phyloP scores from a whole-genome alignment of 1,140 invertebrate species.

The Oncopeltus fasciatus region DNA sequence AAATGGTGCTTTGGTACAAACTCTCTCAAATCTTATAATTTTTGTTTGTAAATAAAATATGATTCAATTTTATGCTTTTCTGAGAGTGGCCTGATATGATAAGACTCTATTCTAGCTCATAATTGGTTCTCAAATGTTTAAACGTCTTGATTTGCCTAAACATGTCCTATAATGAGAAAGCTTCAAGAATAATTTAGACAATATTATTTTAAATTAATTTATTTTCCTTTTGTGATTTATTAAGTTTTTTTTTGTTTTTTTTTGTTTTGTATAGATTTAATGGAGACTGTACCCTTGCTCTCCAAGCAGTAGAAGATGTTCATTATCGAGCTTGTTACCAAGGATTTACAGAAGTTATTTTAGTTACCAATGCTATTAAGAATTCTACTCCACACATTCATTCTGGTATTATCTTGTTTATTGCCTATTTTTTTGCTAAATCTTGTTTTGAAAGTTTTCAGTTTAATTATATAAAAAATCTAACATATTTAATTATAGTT shows the following conservation, averaged over 20 bases:
- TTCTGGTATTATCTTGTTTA: constrained; percentile 34
- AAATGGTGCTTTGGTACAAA: too few relatives aligned
- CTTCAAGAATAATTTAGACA: not conserved
- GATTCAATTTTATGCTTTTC: too few relatives aligned
- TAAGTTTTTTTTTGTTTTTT: not conserved
- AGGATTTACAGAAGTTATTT: constrained; percentile 69
- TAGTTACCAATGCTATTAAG: constrained; percentile 76
- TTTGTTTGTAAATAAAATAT: too few relatives aligned
- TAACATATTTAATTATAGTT: not conserved
- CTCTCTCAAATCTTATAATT: too few relatives aligned
- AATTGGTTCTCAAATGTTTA: too few relatives aligned
- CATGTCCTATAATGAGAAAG: too few relatives aligned
- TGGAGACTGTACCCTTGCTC: constrained; percentile 53
- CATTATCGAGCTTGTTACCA: constrained; percentile 74
- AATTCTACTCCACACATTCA: constrained; percentile 42
- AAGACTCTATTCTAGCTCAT: too few relatives aligned
- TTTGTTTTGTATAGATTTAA: constrained; percentile 39
- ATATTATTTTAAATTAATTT: not conserved
- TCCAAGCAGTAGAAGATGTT: constrained; percentile 71
- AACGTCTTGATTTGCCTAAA: too few relatives aligned
- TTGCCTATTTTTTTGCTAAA: constrained; percentile 1
- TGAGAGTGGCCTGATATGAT: too few relatives aligned
- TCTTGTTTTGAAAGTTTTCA: constrained; percentile 7
- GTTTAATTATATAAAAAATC: not conserved
- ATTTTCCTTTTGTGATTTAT: too few relatives aligned